Evolutionary conservation across 1,140 invertebrate genomes (phyloP).

Genomic region (Archivesica marissinica): DNA sequence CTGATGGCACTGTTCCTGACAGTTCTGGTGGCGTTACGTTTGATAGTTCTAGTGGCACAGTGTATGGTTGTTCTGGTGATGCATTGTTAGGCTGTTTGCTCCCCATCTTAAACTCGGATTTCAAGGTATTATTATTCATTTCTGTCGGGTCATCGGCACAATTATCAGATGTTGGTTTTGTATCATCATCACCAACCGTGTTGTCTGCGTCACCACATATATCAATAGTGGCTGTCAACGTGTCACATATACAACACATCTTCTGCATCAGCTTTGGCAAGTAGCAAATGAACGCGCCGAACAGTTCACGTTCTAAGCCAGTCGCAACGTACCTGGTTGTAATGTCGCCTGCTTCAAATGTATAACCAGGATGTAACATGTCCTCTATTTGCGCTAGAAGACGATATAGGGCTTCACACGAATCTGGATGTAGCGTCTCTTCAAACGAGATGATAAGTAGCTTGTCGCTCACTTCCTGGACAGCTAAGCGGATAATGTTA

Average conservation of each 20-base stretch:
- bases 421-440: not conserved
- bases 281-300: conserved; percentile 33
- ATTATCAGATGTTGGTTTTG: not conserved
- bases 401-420: conserved; percentile 26
- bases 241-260: not conserved
- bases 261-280: conserved; percentile 31
- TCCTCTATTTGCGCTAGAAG: conserved; percentile 21
- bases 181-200: not conserved
- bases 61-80: not conserved
- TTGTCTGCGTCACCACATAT: not conserved
- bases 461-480: conserved; percentile 13
- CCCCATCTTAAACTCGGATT: not conserved
- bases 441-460: conserved; percentile 36
- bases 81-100: not conserved
- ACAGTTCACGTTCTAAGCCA: conserved; percentile 34
- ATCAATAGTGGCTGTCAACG: not conserved
- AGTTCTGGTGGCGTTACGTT: too few relatives aligned
- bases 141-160: not conserved
- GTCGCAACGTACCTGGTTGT: not conserved
- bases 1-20: too few relatives aligned
- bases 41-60: too few relatives aligned
- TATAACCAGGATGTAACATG: conserved; percentile 28
- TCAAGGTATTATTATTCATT: conserved; percentile 8
- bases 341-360: conserved; percentile 19
- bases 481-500: conserved; percentile 34